Percentiles rank a stretch among this genome's conserved stretches.
Conservation (phyloP, 2,113 vertebrate genomes). For the Corythornis vintsioides region DNA sequence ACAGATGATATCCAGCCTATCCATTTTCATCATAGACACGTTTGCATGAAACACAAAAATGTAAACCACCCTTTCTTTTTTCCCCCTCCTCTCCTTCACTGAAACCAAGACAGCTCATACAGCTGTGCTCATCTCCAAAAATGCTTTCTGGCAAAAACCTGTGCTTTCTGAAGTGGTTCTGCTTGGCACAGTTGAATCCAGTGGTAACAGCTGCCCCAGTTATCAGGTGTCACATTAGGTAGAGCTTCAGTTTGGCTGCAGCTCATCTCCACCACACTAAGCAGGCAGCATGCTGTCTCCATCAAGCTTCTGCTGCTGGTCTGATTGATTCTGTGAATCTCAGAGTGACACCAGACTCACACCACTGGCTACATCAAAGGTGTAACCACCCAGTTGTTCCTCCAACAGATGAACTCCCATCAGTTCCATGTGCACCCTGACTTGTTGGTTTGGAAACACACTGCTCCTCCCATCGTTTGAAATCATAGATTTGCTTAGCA, state of each 20-base stretch:
- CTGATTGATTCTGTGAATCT: background rate
- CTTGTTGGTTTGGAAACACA: background rate
- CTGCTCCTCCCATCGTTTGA: background rate
- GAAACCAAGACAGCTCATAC: background rate
- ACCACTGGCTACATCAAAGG: background rate
- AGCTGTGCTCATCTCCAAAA: background rate
- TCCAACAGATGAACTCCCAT: background rate
- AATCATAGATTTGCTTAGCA: background rate
- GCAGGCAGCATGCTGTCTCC: background rate
- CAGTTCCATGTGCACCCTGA: background rate
- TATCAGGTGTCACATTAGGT: background rate
- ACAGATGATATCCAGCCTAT: background rate
- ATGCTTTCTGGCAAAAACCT: background rate
- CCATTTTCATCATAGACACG: background rate
- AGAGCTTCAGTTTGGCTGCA: background rate
- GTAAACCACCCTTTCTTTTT: background rate
- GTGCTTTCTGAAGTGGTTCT: background rate
- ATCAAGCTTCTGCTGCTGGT: background rate
- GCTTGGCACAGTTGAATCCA: background rate
- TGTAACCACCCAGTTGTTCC: background rate
- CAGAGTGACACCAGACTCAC: background rate
- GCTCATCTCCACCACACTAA: fast-evolving
- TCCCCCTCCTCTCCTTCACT: background rate
- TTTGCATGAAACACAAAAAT: background rate
- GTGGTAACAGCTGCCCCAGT: background rate